phyloP scores from a whole-genome alignment of 2,797 vertebrate species.

The Sebastiscus tertius region DNA sequence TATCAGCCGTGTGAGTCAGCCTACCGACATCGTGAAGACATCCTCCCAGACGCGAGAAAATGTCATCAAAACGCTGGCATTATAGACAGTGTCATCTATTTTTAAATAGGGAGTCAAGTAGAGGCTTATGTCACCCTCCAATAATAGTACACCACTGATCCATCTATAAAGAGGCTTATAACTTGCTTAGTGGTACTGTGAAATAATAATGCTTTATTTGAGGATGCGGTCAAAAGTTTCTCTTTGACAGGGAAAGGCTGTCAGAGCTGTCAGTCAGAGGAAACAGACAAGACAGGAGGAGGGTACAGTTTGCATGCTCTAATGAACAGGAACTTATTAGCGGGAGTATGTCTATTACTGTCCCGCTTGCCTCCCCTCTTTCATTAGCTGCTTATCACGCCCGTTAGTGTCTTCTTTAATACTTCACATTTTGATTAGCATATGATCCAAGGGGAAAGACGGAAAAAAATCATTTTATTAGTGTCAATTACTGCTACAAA shows the following conservation, averaged over 20 bases:
- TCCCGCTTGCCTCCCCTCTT: constrained; percentile 74
- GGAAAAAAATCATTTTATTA: constrained; percentile 78
- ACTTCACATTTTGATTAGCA: constrained; percentile 83
- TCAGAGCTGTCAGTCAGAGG: constrained; percentile 72
- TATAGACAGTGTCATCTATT: constrained; percentile 73
- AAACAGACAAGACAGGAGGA: constrained; percentile 66
- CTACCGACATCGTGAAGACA: constrained; percentile 56
- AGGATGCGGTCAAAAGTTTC: constrained; percentile 64
- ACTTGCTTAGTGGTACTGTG: constrained; percentile 49
- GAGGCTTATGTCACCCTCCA: constrained; percentile 63
- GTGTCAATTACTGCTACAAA: constrained; percentile 81
- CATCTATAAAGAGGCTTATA: constrained; percentile 62
- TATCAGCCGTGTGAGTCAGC: constrained; percentile 69
- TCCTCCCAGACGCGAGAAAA: constrained; percentile 62
- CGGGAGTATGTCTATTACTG: constrained; percentile 70
- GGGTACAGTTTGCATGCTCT: constrained; percentile 67
- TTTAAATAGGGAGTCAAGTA: constrained; percentile 62
- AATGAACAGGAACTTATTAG: constrained; percentile 79
- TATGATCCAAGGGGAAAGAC: constrained; percentile 69
- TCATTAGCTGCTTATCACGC: constrained; percentile 79
- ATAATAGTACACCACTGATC: constrained; percentile 67
- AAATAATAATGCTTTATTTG: constrained; percentile 64
- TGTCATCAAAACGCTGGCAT: constrained; percentile 68
- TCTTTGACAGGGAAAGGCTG: constrained; percentile 65
- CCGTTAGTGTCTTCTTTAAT: constrained; percentile 82